A percentile compares a stretch with the other conserved stretches of the same genome.
Conservation (phyloP, 2,797 vertebrate genomes). For the Nothura maculosa region DNA sequence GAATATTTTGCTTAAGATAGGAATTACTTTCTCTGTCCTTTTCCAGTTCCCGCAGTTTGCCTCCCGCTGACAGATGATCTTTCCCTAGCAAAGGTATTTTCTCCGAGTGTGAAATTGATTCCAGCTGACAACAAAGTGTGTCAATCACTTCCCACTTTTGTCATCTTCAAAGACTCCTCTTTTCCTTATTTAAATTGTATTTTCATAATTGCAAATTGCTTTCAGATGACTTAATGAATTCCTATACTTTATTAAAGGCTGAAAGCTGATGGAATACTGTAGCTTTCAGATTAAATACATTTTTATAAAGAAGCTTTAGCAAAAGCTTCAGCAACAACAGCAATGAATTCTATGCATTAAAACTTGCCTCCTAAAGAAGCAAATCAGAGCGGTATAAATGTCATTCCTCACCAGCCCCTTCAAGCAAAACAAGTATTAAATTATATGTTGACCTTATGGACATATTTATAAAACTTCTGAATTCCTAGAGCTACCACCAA, state of each 20-base stretch:
- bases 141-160: conserved; percentile 68
- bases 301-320: conserved; percentile 33
- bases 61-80: conserved; percentile 49
- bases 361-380: neutral
- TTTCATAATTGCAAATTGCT: conserved; percentile 78
- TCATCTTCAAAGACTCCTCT: conserved; percentile 65
- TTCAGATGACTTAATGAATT: conserved; percentile 69
- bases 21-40: conserved; percentile 30
- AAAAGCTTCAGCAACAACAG: conserved; percentile 28
- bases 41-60: neutral
- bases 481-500: neutral
- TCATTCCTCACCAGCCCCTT: neutral
- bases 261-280: conserved; percentile 47
- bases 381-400: conserved; percentile 24
- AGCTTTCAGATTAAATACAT: conserved; percentile 37
- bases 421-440: conserved; percentile 16
- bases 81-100: conserved; percentile 48
- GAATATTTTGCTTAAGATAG: conserved; percentile 44
- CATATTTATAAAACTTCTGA: conserved; percentile 21
- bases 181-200: conserved; percentile 64
- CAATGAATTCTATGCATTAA: conserved; percentile 8
- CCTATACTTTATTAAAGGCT: conserved; percentile 45
- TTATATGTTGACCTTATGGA: conserved; percentile 15
- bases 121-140: conserved; percentile 61
- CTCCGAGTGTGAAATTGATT: conserved; percentile 72